These are phyloP conservation scores for Grallaria varia DNA, from an alignment of 2,113 vertebrate species.

Conservation along the genomic window DNA sequence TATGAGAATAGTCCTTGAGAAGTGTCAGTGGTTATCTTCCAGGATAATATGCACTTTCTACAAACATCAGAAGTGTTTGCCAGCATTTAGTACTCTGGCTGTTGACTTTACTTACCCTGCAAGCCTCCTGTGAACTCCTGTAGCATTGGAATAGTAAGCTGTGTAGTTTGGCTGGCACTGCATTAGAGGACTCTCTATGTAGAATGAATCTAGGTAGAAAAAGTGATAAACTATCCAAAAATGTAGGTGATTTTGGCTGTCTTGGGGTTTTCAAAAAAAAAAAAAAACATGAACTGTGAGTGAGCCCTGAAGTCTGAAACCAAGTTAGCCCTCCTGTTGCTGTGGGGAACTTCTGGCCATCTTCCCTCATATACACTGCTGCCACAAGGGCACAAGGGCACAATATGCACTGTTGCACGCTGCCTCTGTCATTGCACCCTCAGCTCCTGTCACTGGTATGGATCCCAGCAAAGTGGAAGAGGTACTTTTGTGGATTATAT, in stretches of 20 bases:
- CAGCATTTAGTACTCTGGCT: background rate
- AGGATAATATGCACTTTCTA: background rate
- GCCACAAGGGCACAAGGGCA: rapidly evolving
- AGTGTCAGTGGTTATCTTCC: background rate
- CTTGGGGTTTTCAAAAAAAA: background rate
- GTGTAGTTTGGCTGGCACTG: background rate
- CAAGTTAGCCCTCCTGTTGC: background rate
- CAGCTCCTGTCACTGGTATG: rapidly evolving
- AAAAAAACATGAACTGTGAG: background rate
- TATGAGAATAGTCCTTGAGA: background rate
- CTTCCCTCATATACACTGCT: rapidly evolving
- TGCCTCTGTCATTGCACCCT: rapidly evolving
- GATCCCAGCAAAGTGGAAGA: background rate
- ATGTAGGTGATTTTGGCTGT: background rate
- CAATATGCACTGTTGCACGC: background rate
- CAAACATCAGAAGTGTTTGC: background rate
- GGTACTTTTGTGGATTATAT: background rate
- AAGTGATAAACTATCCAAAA: background rate
- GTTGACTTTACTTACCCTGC: background rate
- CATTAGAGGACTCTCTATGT: rapidly evolving
- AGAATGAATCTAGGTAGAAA: background rate
- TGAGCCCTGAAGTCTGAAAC: background rate
- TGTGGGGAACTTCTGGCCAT: background rate
- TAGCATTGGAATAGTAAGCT: background rate
- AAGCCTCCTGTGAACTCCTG: background rate